Percentiles rank a stretch among this genome's conserved stretches.
These are phyloP conservation scores for Hyperoodon ampullatus DNA, from an alignment of 2,113 vertebrate genomes.

Conservation along the genomic window DNA sequence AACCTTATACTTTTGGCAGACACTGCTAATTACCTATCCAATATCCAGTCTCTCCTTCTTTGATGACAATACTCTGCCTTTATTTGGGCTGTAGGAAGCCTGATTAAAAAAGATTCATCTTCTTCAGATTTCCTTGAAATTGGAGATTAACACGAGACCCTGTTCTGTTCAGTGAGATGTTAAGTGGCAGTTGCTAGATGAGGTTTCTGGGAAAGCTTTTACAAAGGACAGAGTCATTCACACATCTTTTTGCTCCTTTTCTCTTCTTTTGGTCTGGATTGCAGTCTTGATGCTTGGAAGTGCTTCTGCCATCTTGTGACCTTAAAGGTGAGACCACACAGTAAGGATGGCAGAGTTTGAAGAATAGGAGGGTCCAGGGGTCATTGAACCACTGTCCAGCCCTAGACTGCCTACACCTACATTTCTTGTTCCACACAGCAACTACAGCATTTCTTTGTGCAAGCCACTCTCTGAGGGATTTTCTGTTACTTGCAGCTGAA, in stretches of 20 bases:
- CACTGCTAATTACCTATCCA: background rate
- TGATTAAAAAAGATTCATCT: background rate
- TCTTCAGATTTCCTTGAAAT: background rate
- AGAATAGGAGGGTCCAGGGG: rapidly evolving
- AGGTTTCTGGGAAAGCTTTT: background rate
- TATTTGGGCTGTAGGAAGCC: background rate
- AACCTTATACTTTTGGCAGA: background rate
- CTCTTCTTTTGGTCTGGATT: background rate
- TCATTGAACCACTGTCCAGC: background rate
- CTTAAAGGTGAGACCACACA: background rate
- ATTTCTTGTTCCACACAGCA: background rate
- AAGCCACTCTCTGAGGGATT: background rate
- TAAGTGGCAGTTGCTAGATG: background rate
- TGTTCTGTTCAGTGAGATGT: background rate
- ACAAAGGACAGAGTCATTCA: background rate
- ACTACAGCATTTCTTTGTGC: background rate
- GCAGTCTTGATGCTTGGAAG: background rate
- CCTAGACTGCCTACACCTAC: rapidly evolving
- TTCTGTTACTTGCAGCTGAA: background rate
- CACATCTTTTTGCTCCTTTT: background rate
- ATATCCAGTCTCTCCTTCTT: background rate
- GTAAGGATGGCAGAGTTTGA: background rate
- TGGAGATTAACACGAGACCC: background rate
- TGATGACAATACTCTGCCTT: background rate
- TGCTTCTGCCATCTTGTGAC: background rate